Base-by-base conservation (phyloP, 2,888 invertebrate species). In the Augiades crinisus region DNA sequence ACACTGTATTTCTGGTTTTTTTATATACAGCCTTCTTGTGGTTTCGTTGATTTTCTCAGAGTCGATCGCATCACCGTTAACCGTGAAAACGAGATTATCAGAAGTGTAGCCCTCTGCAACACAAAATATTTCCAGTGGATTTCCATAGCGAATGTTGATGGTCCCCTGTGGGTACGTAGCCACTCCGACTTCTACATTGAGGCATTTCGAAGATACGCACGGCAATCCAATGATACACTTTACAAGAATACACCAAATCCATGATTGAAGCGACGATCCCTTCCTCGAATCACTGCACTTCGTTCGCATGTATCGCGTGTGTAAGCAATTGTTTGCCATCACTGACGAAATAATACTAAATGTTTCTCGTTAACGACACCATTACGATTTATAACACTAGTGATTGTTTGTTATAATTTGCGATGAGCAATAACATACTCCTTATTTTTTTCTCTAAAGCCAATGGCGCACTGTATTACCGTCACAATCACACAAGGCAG, bases 41-140 rank as follows among this genome's bases (percentile, higher is more conserved):
- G 94, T 93, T 13, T 83, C 81, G 68, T 95, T 94, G 21, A 94
- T 60, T 47, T 91, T 81, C 37, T 81, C 82, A 12, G 92, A 85
- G 55, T 64, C 57, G n/a, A 75, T 49, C 3, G 24, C 50, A 5
- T 57, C 56, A 2, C 65, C 67, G 7, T 67, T 67, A 5, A 72
- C 38, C 0, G 61, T 58, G 56, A 93, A 92, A 64, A 82, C 80
- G 14, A 91, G 83, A 60, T 88, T 79, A 30, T 82, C 77, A 14
- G 81, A 72, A 0, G 75, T 70, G 54, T 80, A 77, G 37, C 12
- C 61, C 55, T 90, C 81, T 37, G 94, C 83, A 53, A 91, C 82
- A 75, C 95, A 95, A 54, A 83, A 91, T 62, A 95, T 91, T 65
- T 92, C 91, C 63, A 95, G 75, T 1, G 93, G 87, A 14, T 91